phyloP scores from a whole-genome alignment of 2,797 vertebrate species.

The Crenuchus spilurus region DNA sequence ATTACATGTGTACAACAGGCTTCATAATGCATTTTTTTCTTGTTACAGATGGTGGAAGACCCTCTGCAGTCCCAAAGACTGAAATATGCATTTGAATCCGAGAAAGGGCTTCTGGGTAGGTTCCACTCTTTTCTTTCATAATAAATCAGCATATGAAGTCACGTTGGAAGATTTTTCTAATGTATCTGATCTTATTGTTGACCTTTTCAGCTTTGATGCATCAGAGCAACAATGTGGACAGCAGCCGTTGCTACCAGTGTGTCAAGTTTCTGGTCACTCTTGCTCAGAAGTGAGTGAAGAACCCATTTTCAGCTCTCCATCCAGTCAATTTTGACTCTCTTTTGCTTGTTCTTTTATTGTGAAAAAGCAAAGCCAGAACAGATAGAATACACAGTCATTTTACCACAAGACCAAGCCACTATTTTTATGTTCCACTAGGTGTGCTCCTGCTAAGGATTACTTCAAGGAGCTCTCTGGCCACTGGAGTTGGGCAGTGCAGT shows the following conservation, averaged over 20 bases:
- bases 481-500: slow-evolving; percentile 99
- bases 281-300: slow-evolving; percentile 93
- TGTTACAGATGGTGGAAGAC: slow-evolving; percentile 89
- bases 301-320: background rate
- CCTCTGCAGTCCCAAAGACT: slow-evolving; percentile 92
- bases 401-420: background rate
- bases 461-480: slow-evolving; percentile 97
- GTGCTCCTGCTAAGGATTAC: slow-evolving; percentile 94
- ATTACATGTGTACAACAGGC: background rate
- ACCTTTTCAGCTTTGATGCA: slow-evolving; percentile 91
- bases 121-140: slow-evolving; percentile 23
- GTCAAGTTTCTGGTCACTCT: slow-evolving; percentile 97
- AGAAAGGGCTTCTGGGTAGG: slow-evolving; percentile 94
- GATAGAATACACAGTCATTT: no score
- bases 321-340: background rate
- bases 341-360: background rate
- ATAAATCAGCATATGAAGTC: background rate
- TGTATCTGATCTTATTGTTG: slow-evolving; percentile 26
- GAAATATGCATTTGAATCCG: slow-evolving; percentile 97
- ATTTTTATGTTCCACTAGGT: slow-evolving; percentile 75
- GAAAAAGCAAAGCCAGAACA: no score
- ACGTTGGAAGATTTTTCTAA: background rate
- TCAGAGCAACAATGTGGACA: slow-evolving; percentile 97
- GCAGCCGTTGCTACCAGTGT: slow-evolving; percentile 98
- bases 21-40: background rate